phyloP scores from a whole-genome alignment of 2,888 invertebrate species.

The Podabrus alpinus region DNA sequence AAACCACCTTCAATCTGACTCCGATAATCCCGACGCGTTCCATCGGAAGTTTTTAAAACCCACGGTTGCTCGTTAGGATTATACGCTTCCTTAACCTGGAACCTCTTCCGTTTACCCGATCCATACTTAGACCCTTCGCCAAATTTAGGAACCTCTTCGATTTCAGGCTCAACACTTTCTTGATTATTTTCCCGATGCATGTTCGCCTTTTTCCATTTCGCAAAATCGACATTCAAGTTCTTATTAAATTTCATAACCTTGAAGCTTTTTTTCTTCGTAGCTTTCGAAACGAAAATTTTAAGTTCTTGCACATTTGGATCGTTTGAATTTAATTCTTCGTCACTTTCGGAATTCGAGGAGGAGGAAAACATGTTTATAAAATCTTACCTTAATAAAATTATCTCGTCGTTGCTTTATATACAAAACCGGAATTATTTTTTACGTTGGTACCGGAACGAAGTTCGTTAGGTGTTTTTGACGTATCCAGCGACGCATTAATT shows the following conservation, averaged over 20 bases:
- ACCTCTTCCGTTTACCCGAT: not conserved
- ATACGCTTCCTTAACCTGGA: not conserved
- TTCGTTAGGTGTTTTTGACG: not conserved
- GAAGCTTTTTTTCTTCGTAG: not conserved
- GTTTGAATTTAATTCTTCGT: no score
- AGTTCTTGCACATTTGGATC: not conserved
- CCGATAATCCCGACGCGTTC: not conserved
- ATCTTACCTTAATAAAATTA: no score
- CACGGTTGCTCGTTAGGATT: not conserved
- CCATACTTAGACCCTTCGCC: not conserved
- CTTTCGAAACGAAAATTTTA: not conserved
- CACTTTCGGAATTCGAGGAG: no score
- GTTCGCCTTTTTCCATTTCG: not conserved
- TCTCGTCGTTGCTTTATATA: no score
- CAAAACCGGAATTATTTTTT: no score
- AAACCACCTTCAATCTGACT: not conserved
- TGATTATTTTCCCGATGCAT: not conserved
- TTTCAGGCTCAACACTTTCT: not conserved
- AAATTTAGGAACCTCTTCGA: not conserved
- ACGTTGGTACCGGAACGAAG: no score
- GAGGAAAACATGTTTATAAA: no score
- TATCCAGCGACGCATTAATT: not conserved
- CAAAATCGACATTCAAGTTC: not conserved
- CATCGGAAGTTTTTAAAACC: not conserved
- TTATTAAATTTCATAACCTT: not conserved